Conservation (phyloP, 2,797 vertebrate genomes). For the Salarias fasciatus region DNA sequence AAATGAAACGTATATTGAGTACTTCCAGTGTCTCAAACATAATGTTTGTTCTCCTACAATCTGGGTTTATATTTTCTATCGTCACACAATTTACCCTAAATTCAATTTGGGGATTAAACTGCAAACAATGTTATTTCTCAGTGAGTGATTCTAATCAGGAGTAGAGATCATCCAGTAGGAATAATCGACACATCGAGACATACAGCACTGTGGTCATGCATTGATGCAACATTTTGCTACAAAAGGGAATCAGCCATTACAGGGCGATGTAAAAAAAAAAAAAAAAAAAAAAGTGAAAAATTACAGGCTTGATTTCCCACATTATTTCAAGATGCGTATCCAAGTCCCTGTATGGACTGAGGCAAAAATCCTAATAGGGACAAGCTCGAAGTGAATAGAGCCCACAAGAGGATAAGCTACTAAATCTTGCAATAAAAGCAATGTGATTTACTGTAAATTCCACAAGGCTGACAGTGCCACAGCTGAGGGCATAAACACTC, state of each 20-base stretch:
- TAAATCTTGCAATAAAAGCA: conserved; percentile 99
- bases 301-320: conserved; percentile 92
- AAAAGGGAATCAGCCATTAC: conserved; percentile 71
- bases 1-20: conserved; percentile 28
- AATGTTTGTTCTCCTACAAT: conserved; percentile 14
- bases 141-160: conserved; percentile 41
- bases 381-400: conserved; percentile 99
- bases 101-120: conserved; percentile 51
- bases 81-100: conserved; percentile 47
- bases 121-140: too few relatives aligned
- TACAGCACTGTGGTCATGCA: conserved; percentile 72
- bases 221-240: conserved; percentile 88
- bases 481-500: conserved; percentile 99
- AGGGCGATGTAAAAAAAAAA: conserved; percentile 82
- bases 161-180: conserved; percentile 79
- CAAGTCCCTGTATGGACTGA: conserved; percentile 93
- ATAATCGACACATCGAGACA: conserved; percentile 86
- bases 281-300: conserved; percentile 87
- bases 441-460: conserved; percentile 99
- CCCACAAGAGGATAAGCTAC: conserved; percentile 99
- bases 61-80: conserved; percentile 43
- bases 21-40: conserved; percentile 12
- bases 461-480: conserved; percentile 98
- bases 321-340: conserved; percentile 97
- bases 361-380: conserved; percentile 99